Base-by-base conservation (phyloP, 2,797 vertebrate species). In the Malurus splendens region DNA sequence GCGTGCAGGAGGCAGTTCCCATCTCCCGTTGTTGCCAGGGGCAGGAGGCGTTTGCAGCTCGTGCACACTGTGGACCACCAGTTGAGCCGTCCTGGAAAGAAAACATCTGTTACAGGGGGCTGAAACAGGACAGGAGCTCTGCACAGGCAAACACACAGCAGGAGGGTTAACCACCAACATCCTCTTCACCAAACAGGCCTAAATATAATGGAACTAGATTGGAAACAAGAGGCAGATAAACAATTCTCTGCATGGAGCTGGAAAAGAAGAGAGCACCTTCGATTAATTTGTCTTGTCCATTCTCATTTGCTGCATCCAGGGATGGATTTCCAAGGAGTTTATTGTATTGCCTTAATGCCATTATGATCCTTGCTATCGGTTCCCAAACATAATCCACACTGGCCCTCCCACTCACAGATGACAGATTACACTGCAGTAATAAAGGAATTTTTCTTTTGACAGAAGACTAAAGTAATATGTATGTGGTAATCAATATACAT, bases 21-120 rank as follows among this genome's bases (percentile, higher is more conserved):
- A 30, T 99, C 99, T 25, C 99, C 99, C 1, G 99, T 99, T 23
- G 99, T 99, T 57, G 99, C 99, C 96, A 99, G 95, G 52, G 99
- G 99, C 89, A 99, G 98, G 72, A 99, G 98, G 87, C 98, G 98
- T 94, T 99, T 99, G 94, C 99, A 99, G 95, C 99, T 99, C 3
- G 98, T 98, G 95, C 99, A 99, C 96, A 98, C 98, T 1, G 98
- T 98, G 92, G 99, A 99, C 99, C 99, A 99, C 99, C 99, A 99
- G 83, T 99, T 99, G 86, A 99, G 97, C 87, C 98, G 99, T 93
- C 99, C 99, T 99, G 96, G 64, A 96, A 90, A 48, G 78, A 90
- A 90, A 90, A 39, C 6, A 32, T 5, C 9, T 17, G 10, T 73
- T 42, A 62, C 22, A 61, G 55, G 14, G 16, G 18, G 23, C 39